Conservation (phyloP, 2,888 invertebrate species). For the Mesochorus sp. region DNA sequence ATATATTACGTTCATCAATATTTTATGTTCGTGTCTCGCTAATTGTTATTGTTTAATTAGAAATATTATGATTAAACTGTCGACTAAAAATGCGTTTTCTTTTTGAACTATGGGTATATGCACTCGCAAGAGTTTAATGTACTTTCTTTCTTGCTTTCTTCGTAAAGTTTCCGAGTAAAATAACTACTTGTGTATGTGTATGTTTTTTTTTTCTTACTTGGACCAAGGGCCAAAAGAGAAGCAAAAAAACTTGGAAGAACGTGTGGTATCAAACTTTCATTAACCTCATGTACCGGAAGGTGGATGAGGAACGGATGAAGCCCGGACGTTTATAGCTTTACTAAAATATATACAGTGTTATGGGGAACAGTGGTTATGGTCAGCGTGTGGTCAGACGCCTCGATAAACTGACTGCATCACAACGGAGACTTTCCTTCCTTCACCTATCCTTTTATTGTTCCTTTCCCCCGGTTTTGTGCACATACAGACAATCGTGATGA, state of each 20-base stretch:
- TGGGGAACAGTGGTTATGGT: conserved; percentile 26
- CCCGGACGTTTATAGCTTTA: conserved; percentile 7
- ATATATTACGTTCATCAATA: too few species aligned
- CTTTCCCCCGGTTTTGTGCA: not conserved
- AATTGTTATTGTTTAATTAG: conserved; percentile 66
- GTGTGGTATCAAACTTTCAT: conserved; percentile 54
- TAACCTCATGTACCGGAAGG: conserved; percentile 52
- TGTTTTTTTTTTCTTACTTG: conserved; percentile 34
- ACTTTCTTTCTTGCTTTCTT: conserved; percentile 28
- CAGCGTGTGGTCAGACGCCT: conserved; percentile 34
- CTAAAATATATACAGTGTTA: conserved; percentile 1
- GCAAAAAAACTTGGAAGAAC: conserved; percentile 28
- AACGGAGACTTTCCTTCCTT: conserved; percentile 3
- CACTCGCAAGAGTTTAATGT: conserved; percentile 60
- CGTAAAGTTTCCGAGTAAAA: too few species aligned
- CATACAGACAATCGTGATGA: conserved; percentile 12
- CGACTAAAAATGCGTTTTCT: conserved; percentile 54
- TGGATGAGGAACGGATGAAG: conserved; percentile 54
- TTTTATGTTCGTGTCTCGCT: too few species aligned
- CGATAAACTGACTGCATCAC: conserved; percentile 28
- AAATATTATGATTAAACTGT: conserved; percentile 75
- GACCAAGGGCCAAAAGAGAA: conserved; percentile 7
- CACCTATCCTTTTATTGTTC: not conserved
- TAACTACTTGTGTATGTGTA: too few species aligned
- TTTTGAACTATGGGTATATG: not conserved